Base-by-base conservation (phyloP, 1,140 invertebrate species). In the Akabosia matsudoensis region DNA sequence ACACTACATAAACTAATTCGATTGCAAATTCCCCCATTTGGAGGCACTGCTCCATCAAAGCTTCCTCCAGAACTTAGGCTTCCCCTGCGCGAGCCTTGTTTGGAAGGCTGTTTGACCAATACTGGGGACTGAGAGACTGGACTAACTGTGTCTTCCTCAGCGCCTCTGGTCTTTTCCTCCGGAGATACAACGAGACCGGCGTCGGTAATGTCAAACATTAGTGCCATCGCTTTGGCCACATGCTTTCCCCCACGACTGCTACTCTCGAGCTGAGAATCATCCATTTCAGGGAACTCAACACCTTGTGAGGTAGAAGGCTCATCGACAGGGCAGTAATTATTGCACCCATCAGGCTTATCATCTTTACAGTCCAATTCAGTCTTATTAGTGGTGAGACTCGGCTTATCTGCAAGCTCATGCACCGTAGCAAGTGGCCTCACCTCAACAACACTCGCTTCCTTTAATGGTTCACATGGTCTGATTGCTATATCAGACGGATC, bases 361-460 rank as follows among this genome's bases (percentile, higher is more conserved):
- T 67, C 61, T 67, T 67, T 67, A 67, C 61, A 67, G 61, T 67
- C 30, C 61, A 67, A 67, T 67, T 67, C 61, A 30, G 61, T 56
- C 54, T 56, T 56, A 56, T 56, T 56, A n/a, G 54, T 56, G 3
- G 37, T 45, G n/a, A 45, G 7, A 45, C 37, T 45, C 54, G n/a
- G n/a, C 22, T 67, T 30, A 67, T 31, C 24, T 10, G 13, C n/a
- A 13, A 30, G 61, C 30, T 67, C 61, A 67, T 28, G 10, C 28
- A 67, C 61, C 61, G 61, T 31, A 30, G 28, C n/a, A n/a, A n/a
- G n/a, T 45, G 37, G 37, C 18, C 18, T 45, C 37, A 45, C 18
- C 37, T 10, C 7, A 45, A 45, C 37, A 45, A 10, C 18, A 10
- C 37, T 45, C 37, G 37, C 37, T 45, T 56, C 3, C n/a, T 24